Conservation (phyloP, 1,140 invertebrate species). For the Battus philenor region DNA sequence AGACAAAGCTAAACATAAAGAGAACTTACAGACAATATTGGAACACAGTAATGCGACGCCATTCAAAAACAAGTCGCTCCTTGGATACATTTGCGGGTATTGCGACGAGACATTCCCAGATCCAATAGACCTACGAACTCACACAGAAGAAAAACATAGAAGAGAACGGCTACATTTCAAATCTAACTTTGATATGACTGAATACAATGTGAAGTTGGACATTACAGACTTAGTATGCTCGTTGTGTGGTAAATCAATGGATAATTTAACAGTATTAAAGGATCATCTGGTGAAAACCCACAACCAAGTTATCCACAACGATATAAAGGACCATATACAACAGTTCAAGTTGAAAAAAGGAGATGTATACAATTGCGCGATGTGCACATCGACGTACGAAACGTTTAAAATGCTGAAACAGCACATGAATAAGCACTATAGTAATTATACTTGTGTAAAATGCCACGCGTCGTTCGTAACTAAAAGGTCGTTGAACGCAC, state of each 20-base stretch:
- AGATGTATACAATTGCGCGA: conserved; percentile 46
- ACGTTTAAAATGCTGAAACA: conserved; percentile 67
- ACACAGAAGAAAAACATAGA: conserved; percentile 39
- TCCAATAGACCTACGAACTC: conserved; percentile 38
- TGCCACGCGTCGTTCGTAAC: conserved; percentile 51
- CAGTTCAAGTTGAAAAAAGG: conserved; percentile 56
- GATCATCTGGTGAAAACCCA: conserved; percentile 43
- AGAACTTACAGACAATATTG: conserved; percentile 45
- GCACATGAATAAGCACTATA: conserved; percentile 68
- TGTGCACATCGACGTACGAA: conserved; percentile 50
- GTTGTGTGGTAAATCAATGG: conserved; percentile 33
- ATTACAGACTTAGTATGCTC: conserved; percentile 37
- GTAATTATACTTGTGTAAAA: conserved; percentile 46
- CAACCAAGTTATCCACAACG: conserved; percentile 36
- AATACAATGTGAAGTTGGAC: conserved; percentile 53
- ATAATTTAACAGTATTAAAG: conserved; percentile 35
- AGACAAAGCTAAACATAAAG: conserved; percentile 44
- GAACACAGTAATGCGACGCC: conserved; percentile 48
- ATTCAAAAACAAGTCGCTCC: conserved; percentile 45
- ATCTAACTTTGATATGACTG: conserved; percentile 38
- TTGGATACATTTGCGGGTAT: conserved; percentile 51
- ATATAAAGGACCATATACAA: conserved; percentile 54
- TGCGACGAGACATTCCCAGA: conserved; percentile 45
- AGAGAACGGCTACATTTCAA: conserved; percentile 41
- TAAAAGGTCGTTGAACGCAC: conserved; percentile 44